phyloP scores from a whole-genome alignment of 2,113 vertebrate species.

The Budorcas taxicolor region DNA sequence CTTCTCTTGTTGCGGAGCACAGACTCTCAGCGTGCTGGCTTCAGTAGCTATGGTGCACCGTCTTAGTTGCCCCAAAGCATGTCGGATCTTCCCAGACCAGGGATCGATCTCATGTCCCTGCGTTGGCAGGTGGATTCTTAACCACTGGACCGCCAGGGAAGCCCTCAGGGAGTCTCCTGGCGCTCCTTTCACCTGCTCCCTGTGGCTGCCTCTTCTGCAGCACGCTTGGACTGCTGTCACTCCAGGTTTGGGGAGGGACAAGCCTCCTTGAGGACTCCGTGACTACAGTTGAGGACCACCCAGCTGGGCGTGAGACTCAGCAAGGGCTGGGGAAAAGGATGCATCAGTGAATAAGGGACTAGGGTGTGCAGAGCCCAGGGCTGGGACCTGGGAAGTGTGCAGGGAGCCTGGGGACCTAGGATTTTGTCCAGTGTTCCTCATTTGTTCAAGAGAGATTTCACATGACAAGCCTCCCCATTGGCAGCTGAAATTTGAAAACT shows the following conservation, averaged over 20 bases:
- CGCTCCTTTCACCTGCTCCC: background rate
- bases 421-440: background rate
- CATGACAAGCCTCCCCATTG: background rate
- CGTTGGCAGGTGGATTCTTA: background rate
- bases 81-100: background rate
- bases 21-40: background rate
- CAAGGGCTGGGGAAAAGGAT: background rate
- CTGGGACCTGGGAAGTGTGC: background rate
- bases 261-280: background rate
- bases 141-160: background rate
- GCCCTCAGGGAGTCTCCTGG: background rate
- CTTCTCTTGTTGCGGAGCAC: background rate
- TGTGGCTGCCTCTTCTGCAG: background rate
- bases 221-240: fast-evolving
- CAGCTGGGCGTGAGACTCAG: background rate
- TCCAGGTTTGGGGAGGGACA: background rate
- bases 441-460: background rate
- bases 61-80: background rate
- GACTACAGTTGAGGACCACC: background rate
- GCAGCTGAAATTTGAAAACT: background rate
- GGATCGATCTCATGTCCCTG: background rate
- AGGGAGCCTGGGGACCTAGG: background rate
- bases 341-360: background rate
- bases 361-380: background rate
- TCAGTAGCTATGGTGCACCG: background rate